Evolutionary conservation across 1,140 invertebrate species (phyloP).

Genomic region (Globodera rostochiensis): DNA sequence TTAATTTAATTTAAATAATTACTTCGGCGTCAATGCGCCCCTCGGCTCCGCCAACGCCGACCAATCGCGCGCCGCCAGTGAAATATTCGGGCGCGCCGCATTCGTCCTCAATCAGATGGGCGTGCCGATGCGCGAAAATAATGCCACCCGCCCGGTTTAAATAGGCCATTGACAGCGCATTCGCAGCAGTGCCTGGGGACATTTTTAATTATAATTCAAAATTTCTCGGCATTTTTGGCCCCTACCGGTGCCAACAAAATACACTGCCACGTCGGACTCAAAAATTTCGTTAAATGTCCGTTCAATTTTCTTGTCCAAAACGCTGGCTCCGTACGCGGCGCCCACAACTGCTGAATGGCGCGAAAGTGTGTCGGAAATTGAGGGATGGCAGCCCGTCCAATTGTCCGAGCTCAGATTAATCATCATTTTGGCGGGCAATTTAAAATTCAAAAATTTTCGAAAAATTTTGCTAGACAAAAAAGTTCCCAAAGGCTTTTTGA

Average conservation of each 20-base stretch:
- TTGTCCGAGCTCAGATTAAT: conserved; percentile 35
- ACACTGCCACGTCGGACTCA: conserved; percentile 25
- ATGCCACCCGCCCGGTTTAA: conserved; percentile 29
- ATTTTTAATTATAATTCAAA: not conserved
- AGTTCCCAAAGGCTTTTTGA: no score
- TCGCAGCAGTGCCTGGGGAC: conserved; percentile 30
- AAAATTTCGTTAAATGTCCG: conserved; percentile 22
- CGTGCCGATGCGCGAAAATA: conserved; percentile 28
- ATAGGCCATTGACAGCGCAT: conserved; percentile 35
- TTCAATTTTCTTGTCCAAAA: conserved; percentile 30
- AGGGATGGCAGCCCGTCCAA: conserved; percentile 24
- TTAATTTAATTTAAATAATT: not conserved
- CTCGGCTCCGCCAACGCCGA: conserved; percentile 17
- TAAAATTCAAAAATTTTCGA: not conserved
- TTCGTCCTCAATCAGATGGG: conserved; percentile 36
- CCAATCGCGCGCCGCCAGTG: conserved; percentile 29
- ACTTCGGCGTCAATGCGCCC: conserved; percentile 26
- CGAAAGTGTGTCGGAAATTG: conserved; percentile 19
- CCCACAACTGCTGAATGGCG: conserved; percentile 16
- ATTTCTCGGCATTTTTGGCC: conserved; percentile 2
- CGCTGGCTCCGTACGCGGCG: conserved; percentile 25
- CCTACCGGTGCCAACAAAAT: conserved; percentile 32
- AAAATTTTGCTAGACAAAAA: no score
- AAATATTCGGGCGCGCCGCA: conserved; percentile 33
- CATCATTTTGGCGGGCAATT: not conserved